Conservation (phyloP, 2,797 vertebrate species). For the Galaxias olidus region DNA sequence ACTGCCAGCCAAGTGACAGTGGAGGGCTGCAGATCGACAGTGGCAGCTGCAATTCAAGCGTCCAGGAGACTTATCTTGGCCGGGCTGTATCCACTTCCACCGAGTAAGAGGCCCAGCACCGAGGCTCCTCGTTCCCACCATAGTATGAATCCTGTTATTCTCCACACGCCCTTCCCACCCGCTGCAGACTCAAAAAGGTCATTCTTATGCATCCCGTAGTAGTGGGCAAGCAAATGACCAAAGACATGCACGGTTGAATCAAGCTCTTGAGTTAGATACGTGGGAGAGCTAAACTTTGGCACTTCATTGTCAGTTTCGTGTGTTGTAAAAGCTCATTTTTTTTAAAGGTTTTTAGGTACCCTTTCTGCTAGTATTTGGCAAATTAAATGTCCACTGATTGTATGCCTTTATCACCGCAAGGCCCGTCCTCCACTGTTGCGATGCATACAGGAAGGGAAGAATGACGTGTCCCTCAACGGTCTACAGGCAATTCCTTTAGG, state of each 20-base stretch:
- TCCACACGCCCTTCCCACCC: conserved; percentile 37
- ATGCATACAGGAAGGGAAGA: conserved; percentile 16
- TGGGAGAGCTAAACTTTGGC: conserved; percentile 29
- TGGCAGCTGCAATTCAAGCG: conserved; percentile 64
- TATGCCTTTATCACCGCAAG: not conserved
- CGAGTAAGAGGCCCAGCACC: conserved; percentile 44
- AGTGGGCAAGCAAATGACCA: conserved; percentile 34
- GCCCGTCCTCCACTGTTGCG: not conserved
- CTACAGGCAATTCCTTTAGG: conserved; percentile 62
- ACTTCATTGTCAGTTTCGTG: conserved; percentile 6
- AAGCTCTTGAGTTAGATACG: conserved; percentile 38
- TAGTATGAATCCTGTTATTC: conserved; percentile 56
- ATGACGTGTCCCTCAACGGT: conserved; percentile 49
- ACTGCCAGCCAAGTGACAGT: conserved; percentile 61
- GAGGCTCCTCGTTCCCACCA: conserved; percentile 51
- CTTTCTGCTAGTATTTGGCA: not conserved
- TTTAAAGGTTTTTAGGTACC: not conserved
- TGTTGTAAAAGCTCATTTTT: not conserved
- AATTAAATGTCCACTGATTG: not conserved
- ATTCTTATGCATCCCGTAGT: conserved; percentile 32
- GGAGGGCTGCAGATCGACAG: conserved; percentile 56
- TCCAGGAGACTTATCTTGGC: conserved; percentile 67
- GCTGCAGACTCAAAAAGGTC: conserved; percentile 41
- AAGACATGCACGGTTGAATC: conserved; percentile 29
- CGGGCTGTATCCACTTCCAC: conserved; percentile 68